phyloP scores from a whole-genome alignment of 2,797 vertebrate genomes.

The Schizothorax lantsangensis region DNA sequence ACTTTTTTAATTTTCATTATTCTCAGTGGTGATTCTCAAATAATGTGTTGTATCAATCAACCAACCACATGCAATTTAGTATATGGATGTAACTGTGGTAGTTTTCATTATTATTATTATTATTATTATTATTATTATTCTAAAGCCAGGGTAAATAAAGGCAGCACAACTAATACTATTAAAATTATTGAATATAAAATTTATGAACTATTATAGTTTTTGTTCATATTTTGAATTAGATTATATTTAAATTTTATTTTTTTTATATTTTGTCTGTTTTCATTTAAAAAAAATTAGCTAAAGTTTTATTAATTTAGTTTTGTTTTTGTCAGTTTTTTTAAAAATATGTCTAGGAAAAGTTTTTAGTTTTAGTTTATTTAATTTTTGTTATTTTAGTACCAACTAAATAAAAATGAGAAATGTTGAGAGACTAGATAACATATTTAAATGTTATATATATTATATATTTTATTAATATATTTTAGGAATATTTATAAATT shows the following conservation, averaged over 20 bases:
- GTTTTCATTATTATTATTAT: not conserved
- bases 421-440: not conserved
- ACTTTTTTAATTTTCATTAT: not conserved
- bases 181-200: not conserved
- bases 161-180: not conserved
- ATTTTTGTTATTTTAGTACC: not conserved
- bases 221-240: not conserved
- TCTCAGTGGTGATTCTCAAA: not conserved
- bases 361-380: not conserved
- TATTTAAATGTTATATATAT: too few relatives aligned
- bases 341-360: not conserved
- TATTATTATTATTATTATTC: too few relatives aligned
- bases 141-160: not conserved
- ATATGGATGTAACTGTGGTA: not conserved
- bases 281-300: too few relatives aligned
- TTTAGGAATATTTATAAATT: not conserved
- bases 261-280: too few relatives aligned
- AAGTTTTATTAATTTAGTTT: too few relatives aligned
- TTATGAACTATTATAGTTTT: not conserved
- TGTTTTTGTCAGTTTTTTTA: too few relatives aligned
- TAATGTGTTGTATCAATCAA: not conserved
- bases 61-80: not conserved
- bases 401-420: not conserved
- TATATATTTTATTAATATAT: too few relatives aligned
- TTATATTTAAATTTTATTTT: not conserved